A percentile compares a stretch with the other conserved stretches of the same genome.
These are phyloP conservation scores for Chaetura pelagica DNA, from an alignment of 2,113 vertebrate species.

Conservation along the genomic window DNA sequence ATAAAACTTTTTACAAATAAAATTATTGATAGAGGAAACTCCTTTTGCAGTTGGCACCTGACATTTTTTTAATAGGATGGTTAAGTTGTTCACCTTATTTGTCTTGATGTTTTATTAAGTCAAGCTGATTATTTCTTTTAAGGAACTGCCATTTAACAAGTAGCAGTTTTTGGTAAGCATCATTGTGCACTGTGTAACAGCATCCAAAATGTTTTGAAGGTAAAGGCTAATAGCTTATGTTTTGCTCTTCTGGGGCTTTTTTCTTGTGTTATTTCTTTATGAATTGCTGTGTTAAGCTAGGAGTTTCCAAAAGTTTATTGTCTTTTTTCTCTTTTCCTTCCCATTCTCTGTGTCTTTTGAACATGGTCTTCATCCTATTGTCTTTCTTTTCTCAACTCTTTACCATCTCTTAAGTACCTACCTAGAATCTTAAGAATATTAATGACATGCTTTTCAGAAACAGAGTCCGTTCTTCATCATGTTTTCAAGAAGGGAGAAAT, in stretches of 20 bases:
- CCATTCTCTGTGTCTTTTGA: neutral
- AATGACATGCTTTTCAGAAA: neutral
- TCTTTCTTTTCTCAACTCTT: neutral
- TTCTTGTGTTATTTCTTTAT: neutral
- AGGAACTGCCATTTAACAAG: neutral
- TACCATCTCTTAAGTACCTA: neutral
- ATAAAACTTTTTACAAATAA: neutral
- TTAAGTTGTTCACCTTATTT: neutral
- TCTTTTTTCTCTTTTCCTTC: neutral
- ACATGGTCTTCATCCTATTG: neutral
- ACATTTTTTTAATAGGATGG: neutral
- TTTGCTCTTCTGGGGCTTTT: neutral
- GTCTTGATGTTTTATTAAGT: neutral
- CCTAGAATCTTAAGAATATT: neutral
- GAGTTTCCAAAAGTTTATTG: neutral
- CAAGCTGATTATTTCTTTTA: neutral
- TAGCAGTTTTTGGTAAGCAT: neutral
- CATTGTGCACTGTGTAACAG: neutral
- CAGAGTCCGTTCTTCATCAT: neutral
- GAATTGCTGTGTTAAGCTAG: neutral
- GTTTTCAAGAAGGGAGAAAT: neutral
- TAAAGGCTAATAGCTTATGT: neutral
- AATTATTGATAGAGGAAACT: neutral
- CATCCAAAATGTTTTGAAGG: neutral
- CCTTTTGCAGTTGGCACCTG: neutral